A percentile compares a stretch with the other conserved stretches of the same genome.
phyloP scores from a whole-genome alignment of 2,888 invertebrate genomes.

The Phaedon cochleariae region DNA sequence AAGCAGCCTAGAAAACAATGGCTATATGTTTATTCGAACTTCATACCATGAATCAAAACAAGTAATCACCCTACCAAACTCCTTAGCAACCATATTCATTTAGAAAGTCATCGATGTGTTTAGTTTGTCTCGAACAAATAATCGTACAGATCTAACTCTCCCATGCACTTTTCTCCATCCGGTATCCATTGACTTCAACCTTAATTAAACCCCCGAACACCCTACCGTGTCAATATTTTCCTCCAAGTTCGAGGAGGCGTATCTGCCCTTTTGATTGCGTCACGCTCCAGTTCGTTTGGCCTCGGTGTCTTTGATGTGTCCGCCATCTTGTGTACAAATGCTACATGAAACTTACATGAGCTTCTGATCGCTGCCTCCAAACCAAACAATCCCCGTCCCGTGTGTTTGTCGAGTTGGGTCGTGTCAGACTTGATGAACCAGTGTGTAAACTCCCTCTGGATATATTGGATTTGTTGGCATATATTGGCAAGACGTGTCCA shows the following conservation, averaged over 20 bases:
- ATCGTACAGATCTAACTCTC: not conserved
- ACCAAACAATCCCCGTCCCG: conserved; percentile 42
- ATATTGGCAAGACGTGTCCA: not conserved
- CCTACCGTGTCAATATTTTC: conserved; percentile 44
- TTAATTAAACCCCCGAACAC: conserved; percentile 43
- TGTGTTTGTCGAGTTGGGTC: conserved; percentile 34
- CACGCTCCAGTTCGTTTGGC: conserved; percentile 55
- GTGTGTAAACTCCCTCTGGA: conserved; percentile 38
- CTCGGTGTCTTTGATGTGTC: conserved; percentile 60
- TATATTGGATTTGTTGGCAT: conserved; percentile 39
- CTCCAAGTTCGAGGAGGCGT: conserved; percentile 21
- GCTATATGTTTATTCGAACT: too few relatives aligned
- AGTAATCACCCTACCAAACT: too few relatives aligned
- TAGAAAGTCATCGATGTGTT: not conserved
- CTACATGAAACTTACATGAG: conserved; percentile 63
- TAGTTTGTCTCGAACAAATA: not conserved
- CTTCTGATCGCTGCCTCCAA: conserved; percentile 52
- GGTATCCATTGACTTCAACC: conserved; percentile 32
- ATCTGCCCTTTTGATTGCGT: conserved; percentile 54
- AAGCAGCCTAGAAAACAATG: too few relatives aligned
- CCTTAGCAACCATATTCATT: too few relatives aligned
- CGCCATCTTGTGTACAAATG: conserved; percentile 60
- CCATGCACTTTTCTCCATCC: not conserved
- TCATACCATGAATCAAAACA: too few relatives aligned
- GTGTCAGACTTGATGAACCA: conserved; percentile 43